A percentile compares a stretch with the other conserved stretches of the same genome.
These are phyloP conservation scores for Drosophila neutralis DNA, from an alignment of 2,888 invertebrate genomes.

Conservation along the genomic window DNA sequence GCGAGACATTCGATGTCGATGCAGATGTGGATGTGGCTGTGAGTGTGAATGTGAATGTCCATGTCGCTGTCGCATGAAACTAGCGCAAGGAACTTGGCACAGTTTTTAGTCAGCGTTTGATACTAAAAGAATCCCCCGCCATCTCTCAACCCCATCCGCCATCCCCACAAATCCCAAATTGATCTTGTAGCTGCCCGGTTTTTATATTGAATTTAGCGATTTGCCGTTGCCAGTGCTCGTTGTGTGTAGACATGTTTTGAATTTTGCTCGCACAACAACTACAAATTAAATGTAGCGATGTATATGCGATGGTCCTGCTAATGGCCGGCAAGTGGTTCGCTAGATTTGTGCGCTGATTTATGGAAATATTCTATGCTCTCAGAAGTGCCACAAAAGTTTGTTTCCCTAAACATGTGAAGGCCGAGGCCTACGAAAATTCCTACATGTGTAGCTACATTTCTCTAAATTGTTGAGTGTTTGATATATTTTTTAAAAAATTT, in stretches of 20 bases:
- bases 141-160: neutral
- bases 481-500: neutral
- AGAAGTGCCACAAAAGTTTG: constrained; percentile 36
- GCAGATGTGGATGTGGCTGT: constrained; percentile 18
- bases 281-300: constrained; percentile 69
- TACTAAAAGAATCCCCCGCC: constrained; percentile 41
- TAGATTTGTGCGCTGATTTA: constrained; percentile 73
- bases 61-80: constrained; percentile 74
- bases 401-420: constrained; percentile 50
- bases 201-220: constrained; percentile 50
- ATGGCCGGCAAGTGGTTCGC: constrained; percentile 44
- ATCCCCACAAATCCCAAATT: neutral
- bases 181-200: constrained; percentile 28
- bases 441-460: constrained; percentile 7
- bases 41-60: constrained; percentile 50
- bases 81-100: constrained; percentile 80
- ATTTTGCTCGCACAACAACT: constrained; percentile 34
- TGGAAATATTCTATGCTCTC: constrained; percentile 57
- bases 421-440: constrained; percentile 10
- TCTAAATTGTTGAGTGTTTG: neutral
- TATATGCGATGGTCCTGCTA: constrained; percentile 54
- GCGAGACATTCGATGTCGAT: constrained; percentile 50
- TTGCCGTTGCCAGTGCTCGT: constrained; percentile 30
- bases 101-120: constrained; percentile 71
- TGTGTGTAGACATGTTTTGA: constrained; percentile 25